Evolutionary conservation across 2,888 invertebrate genomes (phyloP).

Genomic region (Pyrrhosoma nymphula): DNA sequence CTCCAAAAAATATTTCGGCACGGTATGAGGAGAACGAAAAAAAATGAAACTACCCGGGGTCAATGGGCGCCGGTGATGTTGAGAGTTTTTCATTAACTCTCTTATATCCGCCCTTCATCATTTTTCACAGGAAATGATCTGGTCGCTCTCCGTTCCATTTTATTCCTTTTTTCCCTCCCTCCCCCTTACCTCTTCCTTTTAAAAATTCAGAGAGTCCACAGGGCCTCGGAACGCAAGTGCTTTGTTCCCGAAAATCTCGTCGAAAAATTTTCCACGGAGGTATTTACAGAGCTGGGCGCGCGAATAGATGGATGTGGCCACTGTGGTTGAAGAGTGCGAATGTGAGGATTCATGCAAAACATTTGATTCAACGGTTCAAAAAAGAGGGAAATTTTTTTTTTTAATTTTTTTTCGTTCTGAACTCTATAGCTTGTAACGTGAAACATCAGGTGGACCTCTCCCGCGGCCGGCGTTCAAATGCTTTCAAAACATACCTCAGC

Average conservation of each 20-base stretch:
- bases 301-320: neutral
- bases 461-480: neutral
- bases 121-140: neutral
- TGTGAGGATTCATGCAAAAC: neutral
- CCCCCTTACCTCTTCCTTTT: neutral
- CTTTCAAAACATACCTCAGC: neutral
- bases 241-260: neutral
- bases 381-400: neutral
- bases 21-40: neutral
- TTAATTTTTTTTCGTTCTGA: neutral
- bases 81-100: conserved; percentile 14
- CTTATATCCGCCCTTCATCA: neutral
- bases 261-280: neutral
- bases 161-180: neutral
- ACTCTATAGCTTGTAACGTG: neutral
- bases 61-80: neutral
- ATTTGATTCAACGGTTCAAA: neutral
- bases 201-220: neutral
- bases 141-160: neutral
- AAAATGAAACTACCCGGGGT: neutral
- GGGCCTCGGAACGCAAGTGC: neutral
- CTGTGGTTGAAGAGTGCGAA: neutral
- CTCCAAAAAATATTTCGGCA: neutral
- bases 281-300: neutral
- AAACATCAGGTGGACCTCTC: neutral